These are phyloP conservation scores for Rhegmatorhina hoffmannsi DNA, from an alignment of 2,113 vertebrate genomes.

Conservation along the genomic window DNA sequence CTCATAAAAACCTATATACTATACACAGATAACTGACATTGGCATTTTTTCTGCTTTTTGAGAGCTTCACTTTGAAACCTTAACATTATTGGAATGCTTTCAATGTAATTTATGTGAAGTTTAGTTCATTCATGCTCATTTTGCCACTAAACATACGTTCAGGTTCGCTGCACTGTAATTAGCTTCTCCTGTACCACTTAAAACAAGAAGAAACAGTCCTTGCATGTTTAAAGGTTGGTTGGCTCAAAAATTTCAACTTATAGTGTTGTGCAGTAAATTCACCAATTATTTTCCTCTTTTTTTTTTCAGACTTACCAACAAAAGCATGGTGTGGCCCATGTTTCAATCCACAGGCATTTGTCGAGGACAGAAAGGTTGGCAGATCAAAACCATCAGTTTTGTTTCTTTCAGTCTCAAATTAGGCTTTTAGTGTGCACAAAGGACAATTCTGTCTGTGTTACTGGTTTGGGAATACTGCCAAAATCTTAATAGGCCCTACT, in stretches of 20 bases:
- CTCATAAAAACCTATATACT: neutral
- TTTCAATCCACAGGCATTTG: neutral
- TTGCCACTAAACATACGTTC: neutral
- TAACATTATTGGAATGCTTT: neutral
- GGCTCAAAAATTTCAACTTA: neutral
- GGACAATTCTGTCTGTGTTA: slow-evolving; percentile 41
- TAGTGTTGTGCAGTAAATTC: neutral
- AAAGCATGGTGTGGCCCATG: neutral
- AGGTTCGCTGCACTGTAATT: neutral
- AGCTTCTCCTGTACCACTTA: neutral
- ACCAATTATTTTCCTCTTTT: neutral
- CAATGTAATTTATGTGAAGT: neutral
- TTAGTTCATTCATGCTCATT: neutral
- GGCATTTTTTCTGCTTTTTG: neutral
- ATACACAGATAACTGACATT: neutral
- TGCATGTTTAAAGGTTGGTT: neutral
- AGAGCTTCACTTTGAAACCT: neutral
- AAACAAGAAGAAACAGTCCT: neutral
- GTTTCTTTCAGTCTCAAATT: slow-evolving; percentile 7
- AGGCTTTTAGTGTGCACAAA: neutral
- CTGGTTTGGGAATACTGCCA: slow-evolving; percentile 49
- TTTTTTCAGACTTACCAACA: neutral
- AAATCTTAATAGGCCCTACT: slow-evolving; percentile 40
- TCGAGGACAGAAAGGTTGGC: slow-evolving; percentile 33
- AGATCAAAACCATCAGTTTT: slow-evolving; percentile 25